Conservation (phyloP, 2,113 vertebrate genomes). For the Datnioides undecimradiatus region DNA sequence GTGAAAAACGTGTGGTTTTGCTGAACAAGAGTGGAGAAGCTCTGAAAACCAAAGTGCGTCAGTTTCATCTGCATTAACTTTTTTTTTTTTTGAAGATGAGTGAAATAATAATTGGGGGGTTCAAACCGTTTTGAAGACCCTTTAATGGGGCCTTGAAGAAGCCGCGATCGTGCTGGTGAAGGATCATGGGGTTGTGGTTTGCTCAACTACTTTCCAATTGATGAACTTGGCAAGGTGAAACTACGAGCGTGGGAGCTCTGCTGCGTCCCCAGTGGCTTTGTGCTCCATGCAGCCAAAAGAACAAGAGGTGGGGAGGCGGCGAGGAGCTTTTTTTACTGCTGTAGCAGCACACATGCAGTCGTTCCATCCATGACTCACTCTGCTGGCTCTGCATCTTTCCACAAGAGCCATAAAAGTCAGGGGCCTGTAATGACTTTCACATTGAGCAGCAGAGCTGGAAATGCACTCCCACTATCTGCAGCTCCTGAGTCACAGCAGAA, state of each 20-base stretch:
- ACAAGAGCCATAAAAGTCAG: conserved; percentile 71
- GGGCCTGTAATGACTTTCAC: conserved; percentile 77
- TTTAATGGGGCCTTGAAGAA: conserved; percentile 21
- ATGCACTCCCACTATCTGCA: conserved; percentile 52
- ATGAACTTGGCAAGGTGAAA: conserved; percentile 47
- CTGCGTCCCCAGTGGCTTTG: conserved; percentile 15
- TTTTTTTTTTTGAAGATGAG: conserved; percentile 36
- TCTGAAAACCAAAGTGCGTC: conserved; percentile 19
- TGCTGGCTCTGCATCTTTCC: conserved; percentile 74
- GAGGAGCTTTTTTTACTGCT: conserved; percentile 48
- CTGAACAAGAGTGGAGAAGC: conserved; percentile 18
- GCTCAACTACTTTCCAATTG: conserved; percentile 48
- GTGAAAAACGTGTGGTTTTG: conserved; percentile 18
- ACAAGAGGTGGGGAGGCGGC: conserved; percentile 37
- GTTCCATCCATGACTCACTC: conserved; percentile 73
- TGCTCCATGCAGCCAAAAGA: conserved; percentile 42
- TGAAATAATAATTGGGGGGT: conserved; percentile 44
- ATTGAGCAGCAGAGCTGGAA: conserved; percentile 67
- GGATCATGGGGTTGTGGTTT: conserved; percentile 28
- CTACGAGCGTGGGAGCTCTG: conserved; percentile 53
- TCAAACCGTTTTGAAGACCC: conserved; percentile 29
- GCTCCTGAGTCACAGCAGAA: conserved; percentile 67
- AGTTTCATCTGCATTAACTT: conserved; percentile 18
- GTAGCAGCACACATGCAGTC: conserved; percentile 44
- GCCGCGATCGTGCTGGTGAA: conserved; percentile 18